Percentiles rank a stretch among this genome's conserved stretches.
Evolutionary conservation across 2,888 invertebrate genomes (phyloP).

Genomic region (Allacma fusca): DNA sequence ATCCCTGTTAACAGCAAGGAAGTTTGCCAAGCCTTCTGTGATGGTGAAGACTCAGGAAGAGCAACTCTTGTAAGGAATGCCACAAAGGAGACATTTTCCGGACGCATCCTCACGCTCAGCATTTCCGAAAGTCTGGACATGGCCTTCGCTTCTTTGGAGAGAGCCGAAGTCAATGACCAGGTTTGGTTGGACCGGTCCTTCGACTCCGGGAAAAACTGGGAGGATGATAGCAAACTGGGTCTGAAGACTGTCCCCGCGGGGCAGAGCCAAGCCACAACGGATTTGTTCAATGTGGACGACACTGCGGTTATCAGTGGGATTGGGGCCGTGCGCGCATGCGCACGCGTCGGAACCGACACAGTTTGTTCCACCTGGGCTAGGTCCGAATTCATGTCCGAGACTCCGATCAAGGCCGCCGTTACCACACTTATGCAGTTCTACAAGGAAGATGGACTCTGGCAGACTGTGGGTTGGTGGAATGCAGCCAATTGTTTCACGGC

Average conservation of each 20-base stretch:
- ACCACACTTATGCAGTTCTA: slow-evolving; percentile 58
- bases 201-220: slow-evolving; percentile 51
- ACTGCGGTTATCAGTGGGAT: slow-evolving; percentile 40
- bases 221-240: slow-evolving; percentile 45
- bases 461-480: slow-evolving; percentile 58
- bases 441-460: slow-evolving; percentile 46
- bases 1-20: too few species aligned
- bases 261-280: slow-evolving; percentile 26
- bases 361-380: slow-evolving; percentile 57
- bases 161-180: slow-evolving; percentile 50
- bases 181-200: slow-evolving; percentile 56
- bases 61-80: too few species aligned
- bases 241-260: slow-evolving; percentile 40
- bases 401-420: slow-evolving; percentile 53
- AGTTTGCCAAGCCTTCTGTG: too few species aligned
- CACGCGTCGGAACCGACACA: background rate
- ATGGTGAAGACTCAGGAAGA: too few species aligned
- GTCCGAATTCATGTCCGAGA: slow-evolving; percentile 39
- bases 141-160: slow-evolving; percentile 46
- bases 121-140: slow-evolving; percentile 50
- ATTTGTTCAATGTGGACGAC: slow-evolving; percentile 55
- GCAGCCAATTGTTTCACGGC: slow-evolving; percentile 51
- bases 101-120: slow-evolving; percentile 21
- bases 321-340: too few species aligned
- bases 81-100: too few species aligned